Evolutionary conservation across 2,888 invertebrate species (phyloP).

Genomic region (Aquatica leii): DNA sequence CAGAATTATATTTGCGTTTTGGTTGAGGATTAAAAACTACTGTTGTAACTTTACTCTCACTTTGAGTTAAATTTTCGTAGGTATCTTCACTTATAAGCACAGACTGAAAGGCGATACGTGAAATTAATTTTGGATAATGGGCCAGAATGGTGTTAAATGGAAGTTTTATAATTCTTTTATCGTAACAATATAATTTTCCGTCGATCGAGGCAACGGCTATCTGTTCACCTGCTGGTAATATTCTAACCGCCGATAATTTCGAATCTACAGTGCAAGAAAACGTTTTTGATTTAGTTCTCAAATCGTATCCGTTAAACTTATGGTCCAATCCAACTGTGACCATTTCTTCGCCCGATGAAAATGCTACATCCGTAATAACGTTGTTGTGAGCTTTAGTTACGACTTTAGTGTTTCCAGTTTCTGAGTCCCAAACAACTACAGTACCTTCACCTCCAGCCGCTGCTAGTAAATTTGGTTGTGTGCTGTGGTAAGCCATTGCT

Average conservation of each 20-base stretch:
- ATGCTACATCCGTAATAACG: slow-evolving; percentile 38
- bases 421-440: slow-evolving; percentile 45
- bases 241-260: slow-evolving; percentile 42
- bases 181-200: slow-evolving; percentile 45
- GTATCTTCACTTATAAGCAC: not conserved
- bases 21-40: too few species aligned
- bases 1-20: too few species aligned
- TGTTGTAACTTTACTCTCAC: too few species aligned
- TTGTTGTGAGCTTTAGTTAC: slow-evolving; percentile 27
- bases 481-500: slow-evolving; percentile 40
- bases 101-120: slow-evolving; percentile 24
- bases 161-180: slow-evolving; percentile 37
- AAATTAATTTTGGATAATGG: slow-evolving; percentile 25
- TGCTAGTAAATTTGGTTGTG: slow-evolving; percentile 35
- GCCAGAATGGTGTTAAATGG: slow-evolving; percentile 31
- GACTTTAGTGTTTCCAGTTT: slow-evolving; percentile 29
- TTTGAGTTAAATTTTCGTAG: too few species aligned
- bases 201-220: slow-evolving; percentile 43
- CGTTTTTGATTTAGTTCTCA: slow-evolving; percentile 35
- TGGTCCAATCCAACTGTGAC: slow-evolving; percentile 40
- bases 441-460: slow-evolving; percentile 45
- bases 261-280: slow-evolving; percentile 35
- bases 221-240: slow-evolving; percentile 40
- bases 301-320: slow-evolving; percentile 41
- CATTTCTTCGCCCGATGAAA: slow-evolving; percentile 35